Evolutionary conservation across 2,113 vertebrate species (phyloP).

Genomic region (Halichoeres trimaculatus): DNA sequence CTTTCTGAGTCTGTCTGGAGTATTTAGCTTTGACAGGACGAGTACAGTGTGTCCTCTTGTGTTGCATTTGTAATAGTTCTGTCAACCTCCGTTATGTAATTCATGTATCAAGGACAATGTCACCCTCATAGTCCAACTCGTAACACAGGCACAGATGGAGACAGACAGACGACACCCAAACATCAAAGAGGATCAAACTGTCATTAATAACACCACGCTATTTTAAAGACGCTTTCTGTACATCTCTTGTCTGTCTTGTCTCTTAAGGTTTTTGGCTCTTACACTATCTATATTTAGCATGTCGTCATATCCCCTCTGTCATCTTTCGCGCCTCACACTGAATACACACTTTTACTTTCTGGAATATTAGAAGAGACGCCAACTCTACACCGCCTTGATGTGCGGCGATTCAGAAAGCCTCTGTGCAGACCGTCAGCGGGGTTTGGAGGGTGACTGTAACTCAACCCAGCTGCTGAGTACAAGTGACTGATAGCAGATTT

Average conservation of each 20-base stretch:
- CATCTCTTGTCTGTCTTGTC: neutral
- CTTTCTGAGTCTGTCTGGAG: conserved; percentile 34
- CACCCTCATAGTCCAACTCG: conserved; percentile 59
- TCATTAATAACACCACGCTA: conserved; percentile 15
- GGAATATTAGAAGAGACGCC: conserved; percentile 57
- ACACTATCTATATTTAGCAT: neutral
- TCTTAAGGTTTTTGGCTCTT: conserved; percentile 4
- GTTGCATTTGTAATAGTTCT: conserved; percentile 55
- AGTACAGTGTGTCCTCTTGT: conserved; percentile 52
- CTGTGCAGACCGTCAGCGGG: conserved; percentile 30
- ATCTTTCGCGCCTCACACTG: conserved; percentile 24
- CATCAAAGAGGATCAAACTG: conserved; percentile 57
- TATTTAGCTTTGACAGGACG: conserved; percentile 55
- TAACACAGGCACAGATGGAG: conserved; percentile 46
- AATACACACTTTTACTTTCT: conserved; percentile 41
- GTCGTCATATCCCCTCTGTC: conserved; percentile 38
- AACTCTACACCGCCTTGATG: conserved; percentile 44
- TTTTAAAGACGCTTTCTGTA: conserved; percentile 5
- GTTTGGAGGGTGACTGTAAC: conserved; percentile 62
- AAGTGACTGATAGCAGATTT: conserved; percentile 38
- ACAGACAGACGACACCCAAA: conserved; percentile 52
- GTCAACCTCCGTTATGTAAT: conserved; percentile 71
- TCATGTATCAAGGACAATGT: conserved; percentile 62
- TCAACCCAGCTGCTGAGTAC: conserved; percentile 44
- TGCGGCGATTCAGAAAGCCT: conserved; percentile 35